A percentile compares a stretch with the other conserved stretches of the same genome.
Evolutionary conservation across 2,888 invertebrate genomes (phyloP).

Genomic region (Drosophila cracens): DNA sequence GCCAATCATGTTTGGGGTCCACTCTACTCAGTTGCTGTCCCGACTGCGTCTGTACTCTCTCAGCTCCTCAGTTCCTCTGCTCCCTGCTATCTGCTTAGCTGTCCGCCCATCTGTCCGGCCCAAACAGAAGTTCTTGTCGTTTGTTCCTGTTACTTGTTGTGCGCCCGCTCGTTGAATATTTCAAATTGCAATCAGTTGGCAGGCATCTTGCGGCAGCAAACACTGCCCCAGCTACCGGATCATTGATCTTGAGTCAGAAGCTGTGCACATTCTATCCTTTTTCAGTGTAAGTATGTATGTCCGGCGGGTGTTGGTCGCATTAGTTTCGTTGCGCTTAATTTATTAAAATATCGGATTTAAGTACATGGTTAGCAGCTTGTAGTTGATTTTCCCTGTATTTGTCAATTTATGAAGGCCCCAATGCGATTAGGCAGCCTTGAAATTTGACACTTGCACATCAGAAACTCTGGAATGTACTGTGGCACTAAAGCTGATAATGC

Average conservation of each 20-base stretch:
- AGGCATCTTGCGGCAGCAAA: slow-evolving; percentile 60
- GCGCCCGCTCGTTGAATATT: slow-evolving; percentile 73
- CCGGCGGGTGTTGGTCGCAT: slow-evolving; percentile 52
- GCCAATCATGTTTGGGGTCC: slow-evolving; percentile 64
- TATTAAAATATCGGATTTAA: slow-evolving; percentile 80
- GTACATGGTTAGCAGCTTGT: slow-evolving; percentile 46
- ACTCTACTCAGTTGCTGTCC: slow-evolving; percentile 54
- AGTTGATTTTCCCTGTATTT: slow-evolving; percentile 19
- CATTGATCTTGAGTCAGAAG: slow-evolving; percentile 35
- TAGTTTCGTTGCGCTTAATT: slow-evolving; percentile 64
- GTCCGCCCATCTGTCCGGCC: slow-evolving; percentile 43
- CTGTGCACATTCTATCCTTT: slow-evolving; percentile 2
- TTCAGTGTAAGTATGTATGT: not conserved
- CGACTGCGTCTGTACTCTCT: slow-evolving; percentile 25
- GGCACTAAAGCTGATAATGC: not conserved
- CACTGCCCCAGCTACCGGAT: slow-evolving; percentile 48
- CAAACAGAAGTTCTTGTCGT: slow-evolving; percentile 78
- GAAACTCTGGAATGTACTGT: not conserved
- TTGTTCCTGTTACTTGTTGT: slow-evolving; percentile 68
- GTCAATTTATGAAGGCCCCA: slow-evolving; percentile 50
- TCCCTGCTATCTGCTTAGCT: slow-evolving; percentile 31
- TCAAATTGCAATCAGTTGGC: slow-evolving; percentile 81
- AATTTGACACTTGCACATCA: slow-evolving; percentile 48
- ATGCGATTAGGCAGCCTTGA: slow-evolving; percentile 40
- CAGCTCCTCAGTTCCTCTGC: not conserved